A percentile compares a stretch with the other conserved stretches of the same genome.
phyloP scores from a whole-genome alignment of 2,113 vertebrate genomes.

The Pterocles gutturalis region DNA sequence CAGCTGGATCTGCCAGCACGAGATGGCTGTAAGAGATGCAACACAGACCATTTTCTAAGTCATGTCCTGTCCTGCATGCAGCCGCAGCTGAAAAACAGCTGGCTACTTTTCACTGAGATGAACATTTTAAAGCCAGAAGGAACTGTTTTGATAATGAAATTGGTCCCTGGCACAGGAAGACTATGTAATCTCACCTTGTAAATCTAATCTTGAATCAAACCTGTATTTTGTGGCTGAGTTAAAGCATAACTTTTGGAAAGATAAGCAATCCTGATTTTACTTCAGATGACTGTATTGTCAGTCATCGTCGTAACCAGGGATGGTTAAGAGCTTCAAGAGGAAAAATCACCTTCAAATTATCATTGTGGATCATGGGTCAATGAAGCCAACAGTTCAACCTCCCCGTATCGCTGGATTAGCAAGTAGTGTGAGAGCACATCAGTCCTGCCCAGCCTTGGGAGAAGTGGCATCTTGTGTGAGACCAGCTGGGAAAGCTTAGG shows the following conservation, averaged over 20 bases:
- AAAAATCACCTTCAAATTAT: neutral
- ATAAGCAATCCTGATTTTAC: neutral
- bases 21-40: neutral
- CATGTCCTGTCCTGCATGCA: neutral
- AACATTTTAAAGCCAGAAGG: neutral
- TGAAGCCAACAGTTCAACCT: neutral
- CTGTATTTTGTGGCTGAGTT: neutral
- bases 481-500: neutral
- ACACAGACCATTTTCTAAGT: neutral
- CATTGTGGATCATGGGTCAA: neutral
- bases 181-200: neutral
- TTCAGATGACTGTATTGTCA: neutral
- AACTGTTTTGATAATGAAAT: neutral
- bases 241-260: neutral
- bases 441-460: neutral
- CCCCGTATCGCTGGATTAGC: neutral
- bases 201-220: constrained; percentile 47
- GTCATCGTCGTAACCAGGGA: neutral
- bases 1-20: rapidly evolving
- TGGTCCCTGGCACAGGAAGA: neutral
- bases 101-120: neutral
- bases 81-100: neutral
- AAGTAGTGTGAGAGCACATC: neutral
- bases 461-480: neutral
- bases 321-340: neutral